A percentile compares a stretch with the other conserved stretches of the same genome.
Conservation (phyloP, 2,113 vertebrate genomes). For the Eurypyga helias region DNA sequence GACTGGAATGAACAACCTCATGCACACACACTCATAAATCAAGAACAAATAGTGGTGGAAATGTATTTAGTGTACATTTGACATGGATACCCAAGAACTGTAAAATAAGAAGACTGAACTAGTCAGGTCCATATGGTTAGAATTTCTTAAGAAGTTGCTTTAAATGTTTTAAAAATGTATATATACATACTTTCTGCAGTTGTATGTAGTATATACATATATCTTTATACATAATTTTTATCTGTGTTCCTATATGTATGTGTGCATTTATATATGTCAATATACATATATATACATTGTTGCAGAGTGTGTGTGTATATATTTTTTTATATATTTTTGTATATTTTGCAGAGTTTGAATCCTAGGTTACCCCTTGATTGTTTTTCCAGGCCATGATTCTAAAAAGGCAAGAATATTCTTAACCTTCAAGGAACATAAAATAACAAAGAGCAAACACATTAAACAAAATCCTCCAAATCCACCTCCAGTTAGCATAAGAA, state of each 20-base stretch:
- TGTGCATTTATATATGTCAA: background rate
- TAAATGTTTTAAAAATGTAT: background rate
- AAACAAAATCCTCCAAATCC: background rate
- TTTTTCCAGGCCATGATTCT: background rate
- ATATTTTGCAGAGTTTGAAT: background rate
- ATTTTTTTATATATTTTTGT: background rate
- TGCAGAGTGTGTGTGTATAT: background rate
- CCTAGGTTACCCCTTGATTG: background rate
- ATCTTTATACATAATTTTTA: background rate
- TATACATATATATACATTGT: background rate
- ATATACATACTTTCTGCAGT: background rate
- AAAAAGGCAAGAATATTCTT: background rate
- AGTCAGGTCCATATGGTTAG: background rate
- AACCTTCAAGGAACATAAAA: background rate
- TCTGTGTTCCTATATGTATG: background rate
- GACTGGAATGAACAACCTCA: background rate
- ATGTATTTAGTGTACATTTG: background rate
- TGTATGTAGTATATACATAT: too few relatives aligned
- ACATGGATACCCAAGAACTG: background rate
- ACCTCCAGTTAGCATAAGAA: background rate
- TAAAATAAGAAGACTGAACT: background rate
- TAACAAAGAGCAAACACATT: background rate
- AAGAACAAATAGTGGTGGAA: background rate
- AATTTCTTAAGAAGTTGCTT: background rate
- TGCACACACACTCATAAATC: background rate